Percentiles rank a stretch among this genome's conserved stretches.
Evolutionary conservation across 2,113 vertebrate genomes (phyloP).

Genomic region (Tachysurus vachellii): DNA sequence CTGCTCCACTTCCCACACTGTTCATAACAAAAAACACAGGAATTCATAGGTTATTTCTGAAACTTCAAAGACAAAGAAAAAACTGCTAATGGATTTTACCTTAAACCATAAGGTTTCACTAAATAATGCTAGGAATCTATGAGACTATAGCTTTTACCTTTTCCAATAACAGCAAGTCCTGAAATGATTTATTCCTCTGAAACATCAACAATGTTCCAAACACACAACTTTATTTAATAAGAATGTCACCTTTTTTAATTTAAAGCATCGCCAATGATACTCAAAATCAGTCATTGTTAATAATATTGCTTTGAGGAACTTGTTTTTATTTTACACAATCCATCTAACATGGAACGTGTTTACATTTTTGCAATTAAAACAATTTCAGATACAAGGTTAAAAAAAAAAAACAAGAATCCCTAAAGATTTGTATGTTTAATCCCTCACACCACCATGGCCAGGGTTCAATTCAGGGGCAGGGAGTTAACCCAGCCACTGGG

Average conservation of each 20-base stretch:
- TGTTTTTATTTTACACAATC: too few relatives aligned
- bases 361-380: too few relatives aligned
- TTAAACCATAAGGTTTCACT: not conserved
- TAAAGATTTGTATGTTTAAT: too few relatives aligned
- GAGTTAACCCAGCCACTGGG: too few relatives aligned
- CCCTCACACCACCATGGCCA: too few relatives aligned
- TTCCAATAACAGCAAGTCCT: not conserved
- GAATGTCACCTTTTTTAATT: not conserved
- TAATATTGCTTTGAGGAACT: too few relatives aligned
- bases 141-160: not conserved
- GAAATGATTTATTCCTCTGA: not conserved
- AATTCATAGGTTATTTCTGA: not conserved
- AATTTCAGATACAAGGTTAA: too few relatives aligned
- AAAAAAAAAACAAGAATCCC: too few relatives aligned
- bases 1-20: constrained; percentile 35
- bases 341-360: too few relatives aligned
- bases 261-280: not conserved
- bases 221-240: not conserved
- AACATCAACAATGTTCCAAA: not conserved
- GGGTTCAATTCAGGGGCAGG: too few relatives aligned
- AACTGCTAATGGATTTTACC: not conserved
- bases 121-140: not conserved
- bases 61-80: not conserved
- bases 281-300: too few relatives aligned
- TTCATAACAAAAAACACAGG: not conserved